Conservation (phyloP, 1,140 invertebrate species). For the Drosophila novamexicana region DNA sequence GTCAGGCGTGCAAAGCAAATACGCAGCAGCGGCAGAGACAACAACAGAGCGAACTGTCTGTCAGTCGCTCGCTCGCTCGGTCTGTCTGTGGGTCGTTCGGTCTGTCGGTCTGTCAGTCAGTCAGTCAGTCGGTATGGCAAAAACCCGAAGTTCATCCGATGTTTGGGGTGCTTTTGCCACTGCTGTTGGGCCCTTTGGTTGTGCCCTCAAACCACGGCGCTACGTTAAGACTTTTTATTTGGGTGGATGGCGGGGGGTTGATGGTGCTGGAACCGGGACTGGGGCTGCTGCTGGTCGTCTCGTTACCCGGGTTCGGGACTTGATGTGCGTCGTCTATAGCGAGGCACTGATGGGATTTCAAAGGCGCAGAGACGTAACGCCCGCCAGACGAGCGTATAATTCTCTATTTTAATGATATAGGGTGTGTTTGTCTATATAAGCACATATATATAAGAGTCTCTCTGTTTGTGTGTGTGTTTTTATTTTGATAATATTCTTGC, state of each 20-base stretch:
- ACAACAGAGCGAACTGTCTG: slow-evolving; percentile 30
- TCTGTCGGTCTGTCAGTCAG: neutral
- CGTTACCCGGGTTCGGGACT: slow-evolving; percentile 5
- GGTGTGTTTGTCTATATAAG: slow-evolving; percentile 14
- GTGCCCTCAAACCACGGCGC: slow-evolving; percentile 22
- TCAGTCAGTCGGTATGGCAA: slow-evolving; percentile 8
- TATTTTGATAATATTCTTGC: slow-evolving; percentile 37
- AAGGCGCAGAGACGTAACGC: slow-evolving; percentile 32
- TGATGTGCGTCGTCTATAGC: slow-evolving; percentile 25
- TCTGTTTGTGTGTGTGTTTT: slow-evolving; percentile 4
- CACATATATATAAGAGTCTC: slow-evolving; percentile 1
- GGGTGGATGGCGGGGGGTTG: neutral
- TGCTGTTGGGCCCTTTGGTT: slow-evolving; percentile 30
- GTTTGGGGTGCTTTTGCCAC: slow-evolving; percentile 68
- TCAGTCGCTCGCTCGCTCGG: slow-evolving; percentile 9
- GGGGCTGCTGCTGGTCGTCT: neutral
- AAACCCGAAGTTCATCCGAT: slow-evolving; percentile 57
- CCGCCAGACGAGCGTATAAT: slow-evolving; percentile 17
- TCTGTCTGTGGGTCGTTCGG: slow-evolving; percentile 9
- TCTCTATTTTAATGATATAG: slow-evolving; percentile 34
- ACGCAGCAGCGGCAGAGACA: slow-evolving; percentile 42
- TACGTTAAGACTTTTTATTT: slow-evolving; percentile 28
- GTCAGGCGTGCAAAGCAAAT: slow-evolving; percentile 74
- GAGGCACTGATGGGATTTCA: slow-evolving; percentile 24
- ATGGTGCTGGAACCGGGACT: neutral